Conservation (phyloP, 2,113 vertebrate genomes). For the Saimiri boliviensis region DNA sequence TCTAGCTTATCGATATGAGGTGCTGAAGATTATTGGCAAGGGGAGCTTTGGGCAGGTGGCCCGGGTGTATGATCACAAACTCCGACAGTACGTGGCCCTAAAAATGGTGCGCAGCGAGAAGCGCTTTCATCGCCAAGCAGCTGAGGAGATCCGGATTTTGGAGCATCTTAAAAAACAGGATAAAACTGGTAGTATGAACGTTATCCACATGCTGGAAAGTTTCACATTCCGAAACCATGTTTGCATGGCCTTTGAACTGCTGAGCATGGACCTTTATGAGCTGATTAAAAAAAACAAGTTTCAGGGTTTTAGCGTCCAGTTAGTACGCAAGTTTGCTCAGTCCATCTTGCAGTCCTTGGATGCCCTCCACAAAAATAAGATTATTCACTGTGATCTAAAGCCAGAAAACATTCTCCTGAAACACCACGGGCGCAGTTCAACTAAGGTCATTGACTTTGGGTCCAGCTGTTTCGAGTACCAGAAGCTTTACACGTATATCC, state of each 20-base stretch:
- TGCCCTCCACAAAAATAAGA: conserved; percentile 92
- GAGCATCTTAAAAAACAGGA: conserved; percentile 98
- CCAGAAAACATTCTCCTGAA: conserved; percentile 99
- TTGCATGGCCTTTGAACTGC: conserved; percentile 98
- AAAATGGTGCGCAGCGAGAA: conserved; percentile 99
- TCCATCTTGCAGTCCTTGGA: conserved; percentile 98
- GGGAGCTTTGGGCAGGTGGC: conserved; percentile 99
- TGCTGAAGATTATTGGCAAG: conserved; percentile 98
- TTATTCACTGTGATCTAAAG: conserved; percentile 99
- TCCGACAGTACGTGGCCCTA: conserved; percentile 95
- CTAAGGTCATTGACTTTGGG: conserved; percentile 99
- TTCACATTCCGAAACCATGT: conserved; percentile 99
- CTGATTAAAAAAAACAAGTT: conserved; percentile 99
- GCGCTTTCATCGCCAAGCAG: conserved; percentile 96
- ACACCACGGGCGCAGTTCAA: conserved; percentile 97
- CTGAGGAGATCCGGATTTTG: conserved; percentile 97
- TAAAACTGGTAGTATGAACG: conserved; percentile 95
- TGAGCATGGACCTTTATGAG: conserved; percentile 98
- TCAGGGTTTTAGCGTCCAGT: conserved; percentile 96
- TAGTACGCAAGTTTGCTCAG: conserved; percentile 98
- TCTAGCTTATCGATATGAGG: conserved; percentile 96
- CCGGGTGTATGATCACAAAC: conserved; percentile 97
- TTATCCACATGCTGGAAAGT: conserved; percentile 98
- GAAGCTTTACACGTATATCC: conserved; percentile 98
- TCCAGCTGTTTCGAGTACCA: conserved; percentile 99